Evolutionary conservation across 2,888 invertebrate species (phyloP).

Genomic region (Leucophenga maculata): DNA sequence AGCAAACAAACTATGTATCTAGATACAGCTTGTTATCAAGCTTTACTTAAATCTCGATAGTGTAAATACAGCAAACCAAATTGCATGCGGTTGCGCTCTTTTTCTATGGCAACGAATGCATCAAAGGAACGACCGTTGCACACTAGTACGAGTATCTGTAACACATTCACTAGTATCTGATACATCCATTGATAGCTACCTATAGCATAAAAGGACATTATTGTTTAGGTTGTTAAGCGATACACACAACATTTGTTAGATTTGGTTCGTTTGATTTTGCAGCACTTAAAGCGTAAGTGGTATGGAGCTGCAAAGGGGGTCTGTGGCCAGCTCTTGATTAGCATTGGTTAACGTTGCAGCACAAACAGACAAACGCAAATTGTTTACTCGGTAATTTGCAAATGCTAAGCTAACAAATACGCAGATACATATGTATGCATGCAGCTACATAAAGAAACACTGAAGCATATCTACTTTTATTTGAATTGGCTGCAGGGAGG

Average conservation of each 20-base stretch:
- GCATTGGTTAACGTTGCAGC: neutral
- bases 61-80: constrained; percentile 21
- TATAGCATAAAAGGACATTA: constrained; percentile 40
- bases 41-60: too few species aligned
- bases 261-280: constrained; percentile 22
- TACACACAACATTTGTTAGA: constrained; percentile 34
- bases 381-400: constrained; percentile 15
- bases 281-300: neutral
- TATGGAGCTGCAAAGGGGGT: neutral
- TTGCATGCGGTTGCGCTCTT: constrained; percentile 30
- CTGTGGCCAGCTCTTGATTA: constrained; percentile 10
- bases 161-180: neutral
- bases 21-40: too few species aligned
- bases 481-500: neutral
- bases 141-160: neutral
- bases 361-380: too few species aligned
- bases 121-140: too few species aligned
- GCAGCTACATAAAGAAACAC: neutral
- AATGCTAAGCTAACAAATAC: constrained; percentile 13
- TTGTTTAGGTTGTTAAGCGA: constrained; percentile 49
- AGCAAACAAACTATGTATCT: too few species aligned
- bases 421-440: neutral
- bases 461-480: neutral
- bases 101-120: too few species aligned
- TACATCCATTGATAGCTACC: neutral